These are phyloP conservation scores for Cossypha dichroa DNA, from an alignment of 2,797 vertebrate species.

Conservation along the genomic window DNA sequence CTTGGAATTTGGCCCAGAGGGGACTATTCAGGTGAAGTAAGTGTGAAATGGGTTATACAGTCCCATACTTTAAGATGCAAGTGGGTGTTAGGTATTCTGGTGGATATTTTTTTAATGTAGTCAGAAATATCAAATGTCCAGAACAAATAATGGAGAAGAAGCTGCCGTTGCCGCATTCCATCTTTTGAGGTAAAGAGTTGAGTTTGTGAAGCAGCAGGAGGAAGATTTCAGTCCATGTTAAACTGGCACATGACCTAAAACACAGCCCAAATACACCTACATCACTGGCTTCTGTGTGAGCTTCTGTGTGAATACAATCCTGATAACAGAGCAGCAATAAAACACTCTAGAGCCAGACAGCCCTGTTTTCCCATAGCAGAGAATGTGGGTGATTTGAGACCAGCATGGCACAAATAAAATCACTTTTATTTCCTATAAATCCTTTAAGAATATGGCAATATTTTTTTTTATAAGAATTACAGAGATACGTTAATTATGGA, in stretches of 20 bases:
- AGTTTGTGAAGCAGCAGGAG: slow-evolving; percentile 39
- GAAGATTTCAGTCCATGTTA: slow-evolving; percentile 18
- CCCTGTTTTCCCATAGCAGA: background rate
- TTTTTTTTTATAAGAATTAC: background rate
- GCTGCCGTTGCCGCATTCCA: background rate
- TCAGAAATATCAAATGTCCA: background rate
- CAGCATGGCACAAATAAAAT: slow-evolving; percentile 40
- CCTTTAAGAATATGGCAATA: background rate
- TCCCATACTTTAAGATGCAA: background rate
- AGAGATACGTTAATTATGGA: background rate
- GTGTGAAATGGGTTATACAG: background rate
- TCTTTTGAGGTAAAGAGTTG: background rate
- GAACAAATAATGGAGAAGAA: background rate
- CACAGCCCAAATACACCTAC: background rate
- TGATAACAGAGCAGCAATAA: slow-evolving; percentile 39
- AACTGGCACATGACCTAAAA: slow-evolving; percentile 21
- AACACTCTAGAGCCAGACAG: background rate
- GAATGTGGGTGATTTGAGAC: slow-evolving; percentile 54
- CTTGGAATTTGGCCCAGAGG: background rate
- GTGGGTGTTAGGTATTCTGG: background rate
- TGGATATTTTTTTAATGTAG: background rate
- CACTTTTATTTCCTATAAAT: slow-evolving; percentile 56
- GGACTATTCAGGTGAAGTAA: background rate
- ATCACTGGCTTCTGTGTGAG: background rate
- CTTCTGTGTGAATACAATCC: slow-evolving; percentile 2